A percentile compares a stretch with the other conserved stretches of the same genome.
These are phyloP conservation scores for Megaceryle torquata DNA, from an alignment of 2,113 vertebrate genomes.

Conservation along the genomic window DNA sequence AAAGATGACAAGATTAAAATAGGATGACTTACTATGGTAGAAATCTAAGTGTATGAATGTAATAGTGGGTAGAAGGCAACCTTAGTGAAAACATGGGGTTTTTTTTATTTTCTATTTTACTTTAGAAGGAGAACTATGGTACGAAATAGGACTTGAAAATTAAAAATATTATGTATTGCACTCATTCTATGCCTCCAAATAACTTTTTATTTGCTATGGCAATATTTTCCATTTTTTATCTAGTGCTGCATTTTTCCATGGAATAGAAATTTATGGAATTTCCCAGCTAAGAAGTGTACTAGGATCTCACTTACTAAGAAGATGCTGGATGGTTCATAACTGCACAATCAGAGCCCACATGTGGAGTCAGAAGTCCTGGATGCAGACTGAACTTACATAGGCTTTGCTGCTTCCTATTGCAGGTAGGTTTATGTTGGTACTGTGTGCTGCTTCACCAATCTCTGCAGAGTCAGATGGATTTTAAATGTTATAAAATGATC, in stretches of 20 bases:
- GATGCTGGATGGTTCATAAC: background rate
- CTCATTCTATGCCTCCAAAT: background rate
- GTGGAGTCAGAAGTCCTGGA: background rate
- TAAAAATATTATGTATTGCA: background rate
- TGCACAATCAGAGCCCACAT: background rate
- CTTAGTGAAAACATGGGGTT: too few relatives aligned
- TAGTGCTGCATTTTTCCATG: background rate
- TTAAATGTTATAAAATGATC: background rate
- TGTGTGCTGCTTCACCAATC: background rate
- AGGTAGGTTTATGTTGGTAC: background rate
- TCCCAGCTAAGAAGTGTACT: background rate
- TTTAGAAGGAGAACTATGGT: background rate
- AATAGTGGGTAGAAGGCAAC: too few relatives aligned
- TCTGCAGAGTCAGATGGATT: background rate
- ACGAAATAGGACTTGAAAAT: background rate
- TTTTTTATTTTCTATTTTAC: background rate
- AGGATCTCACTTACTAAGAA: background rate
- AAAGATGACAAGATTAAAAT: background rate
- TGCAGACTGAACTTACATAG: fast-evolving
- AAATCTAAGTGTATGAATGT: too few relatives aligned
- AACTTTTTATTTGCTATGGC: background rate
- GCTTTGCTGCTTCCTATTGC: background rate
- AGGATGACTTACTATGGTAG: background rate
- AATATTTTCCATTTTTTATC: background rate
- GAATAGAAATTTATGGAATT: background rate